Base-by-base conservation (phyloP, 2,797 vertebrate genomes). In the Gallirallus australis region DNA sequence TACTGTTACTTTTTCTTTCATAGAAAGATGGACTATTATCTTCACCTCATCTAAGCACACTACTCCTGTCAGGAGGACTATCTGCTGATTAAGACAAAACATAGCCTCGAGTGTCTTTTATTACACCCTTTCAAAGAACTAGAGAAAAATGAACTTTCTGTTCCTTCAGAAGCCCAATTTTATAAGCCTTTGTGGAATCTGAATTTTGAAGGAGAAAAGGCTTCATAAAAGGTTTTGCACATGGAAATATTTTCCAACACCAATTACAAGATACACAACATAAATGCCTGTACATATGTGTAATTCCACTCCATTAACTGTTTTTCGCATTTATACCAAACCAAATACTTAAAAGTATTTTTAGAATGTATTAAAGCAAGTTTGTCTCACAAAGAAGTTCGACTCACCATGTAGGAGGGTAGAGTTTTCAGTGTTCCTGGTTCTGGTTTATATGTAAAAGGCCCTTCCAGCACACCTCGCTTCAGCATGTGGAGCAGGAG, bases 401-500 rank as follows among this genome's bases (percentile, higher is more conserved):
- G 10, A 95, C 97, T 27, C 97, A 99, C 99, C 99, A 99, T 99
- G 90, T 99, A 99, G 0, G 99, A 97, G 31, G 99, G 99, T 25
- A 99, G 96, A 14, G 97, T 97, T 96, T 98, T 99, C 57, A 99
- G 98, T 14, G 40, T 96, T 47, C 99, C 99, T 2, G 98, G 96
- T 48, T 99, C 98, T 33, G 99, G 99, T 93, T 98, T 99, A 82
- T 97, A 96, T 28, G 92, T 97, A 89, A 99, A 99, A 19, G 99
- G 99, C 4, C 98, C 98, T 52, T 99, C 99, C 31, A 99, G 97
- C 17, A 98, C 84, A 1, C 99, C 99, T 48, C 97, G 97, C 94
- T 97, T 98, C 11, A 99, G 98, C 99, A 99, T 99, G 86, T 99
- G 98, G 50, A 99, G 97, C 33, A 99, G 95, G 35, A 99, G 97